Evolutionary conservation across 2,113 vertebrate genomes (phyloP).

Genomic region (Limnothrissa miodon): DNA sequence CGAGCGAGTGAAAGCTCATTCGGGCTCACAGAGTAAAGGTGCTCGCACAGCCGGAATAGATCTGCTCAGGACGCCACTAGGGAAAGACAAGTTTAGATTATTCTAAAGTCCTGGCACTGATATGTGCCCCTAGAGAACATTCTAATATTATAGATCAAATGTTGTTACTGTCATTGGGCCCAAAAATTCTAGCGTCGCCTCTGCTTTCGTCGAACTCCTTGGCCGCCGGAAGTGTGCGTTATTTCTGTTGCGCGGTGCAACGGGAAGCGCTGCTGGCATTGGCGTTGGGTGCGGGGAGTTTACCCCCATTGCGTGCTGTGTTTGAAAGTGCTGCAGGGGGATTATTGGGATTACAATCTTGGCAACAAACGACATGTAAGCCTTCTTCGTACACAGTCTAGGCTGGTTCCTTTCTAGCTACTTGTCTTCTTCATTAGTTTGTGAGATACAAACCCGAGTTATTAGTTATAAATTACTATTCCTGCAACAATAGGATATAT

Average conservation of each 20-base stretch:
- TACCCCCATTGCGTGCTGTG: conserved; percentile 30
- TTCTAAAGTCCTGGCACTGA: too few species aligned
- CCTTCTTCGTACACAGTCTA: background rate
- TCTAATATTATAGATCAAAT: too few species aligned
- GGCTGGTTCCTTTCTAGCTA: background rate
- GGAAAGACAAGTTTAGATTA: too few species aligned
- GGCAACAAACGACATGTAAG: conserved; percentile 23
- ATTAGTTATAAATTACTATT: background rate
- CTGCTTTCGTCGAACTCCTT: background rate
- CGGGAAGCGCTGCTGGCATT: background rate
- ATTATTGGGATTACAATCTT: conserved; percentile 44
- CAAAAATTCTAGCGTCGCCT: too few species aligned
- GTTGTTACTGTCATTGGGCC: too few species aligned
- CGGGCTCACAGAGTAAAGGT: conserved; percentile 66
- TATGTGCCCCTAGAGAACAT: too few species aligned
- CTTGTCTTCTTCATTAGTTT: conserved; percentile 66
- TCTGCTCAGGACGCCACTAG: too few species aligned
- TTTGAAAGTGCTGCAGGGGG: conserved; percentile 9
- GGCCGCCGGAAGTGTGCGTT: conserved; percentile 53
- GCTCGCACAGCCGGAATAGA: conserved; percentile 26
- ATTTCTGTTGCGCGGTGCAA: background rate
- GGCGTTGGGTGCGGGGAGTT: conserved; percentile 28
- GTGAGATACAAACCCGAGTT: background rate
- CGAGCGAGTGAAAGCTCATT: conserved; percentile 65
- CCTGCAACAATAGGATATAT: background rate